Evolutionary conservation across 1,140 invertebrate genomes (phyloP), one percentile per base, ranked within the genome.

Genomic region (Formica selysi): DNA sequence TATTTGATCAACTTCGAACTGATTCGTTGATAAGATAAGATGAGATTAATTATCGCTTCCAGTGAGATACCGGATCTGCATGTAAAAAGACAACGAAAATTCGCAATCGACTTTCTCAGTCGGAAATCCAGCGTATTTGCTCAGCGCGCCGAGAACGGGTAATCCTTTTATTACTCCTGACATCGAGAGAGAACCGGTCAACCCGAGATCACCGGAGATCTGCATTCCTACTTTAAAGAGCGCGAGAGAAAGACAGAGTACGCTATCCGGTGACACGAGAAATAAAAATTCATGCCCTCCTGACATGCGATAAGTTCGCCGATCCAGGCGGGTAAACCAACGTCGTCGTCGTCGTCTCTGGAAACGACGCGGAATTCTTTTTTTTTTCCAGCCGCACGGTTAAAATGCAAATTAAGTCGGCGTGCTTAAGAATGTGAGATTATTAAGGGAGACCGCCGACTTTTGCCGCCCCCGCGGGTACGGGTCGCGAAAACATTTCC

Each of bases 321-420:
- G 57, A 71, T 76, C 54, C 68, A 61, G 64, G 41, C 76, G 51
- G 65, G 32, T 44, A 74, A 84, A 81, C 85, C 81, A 73, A 67
- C 85, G 64, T 59, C 76, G 48, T 51, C 36, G 64, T 36, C 86
- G 19, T 38, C 59, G 73, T 85, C 78, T 76, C 90, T 84, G 80
- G 26, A 70, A 89, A 89, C 41, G 86, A 84, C 62, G 84, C 48
- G 48, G 84, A 89, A 88, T 89, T 91, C 78, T 87, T 81, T 88
- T 91, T 91, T 89, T 87, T 86, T 51, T 54, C 61, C 73, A 61
- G 64, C 65, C 51, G 83, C 87, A 74, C 86, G 90, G 87, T 93
- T 90, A 91, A 93, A 93, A 91, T 92, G 91, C 91, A 93, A 93
- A 93, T 93, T 90, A 89, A 92, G 87, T 91, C 91, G 68, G 86